Percentiles rank a stretch among this genome's conserved stretches.
These are phyloP conservation scores for Lordiphosa collinella DNA, from an alignment of 1,140 invertebrate species.

Conservation along the genomic window DNA sequence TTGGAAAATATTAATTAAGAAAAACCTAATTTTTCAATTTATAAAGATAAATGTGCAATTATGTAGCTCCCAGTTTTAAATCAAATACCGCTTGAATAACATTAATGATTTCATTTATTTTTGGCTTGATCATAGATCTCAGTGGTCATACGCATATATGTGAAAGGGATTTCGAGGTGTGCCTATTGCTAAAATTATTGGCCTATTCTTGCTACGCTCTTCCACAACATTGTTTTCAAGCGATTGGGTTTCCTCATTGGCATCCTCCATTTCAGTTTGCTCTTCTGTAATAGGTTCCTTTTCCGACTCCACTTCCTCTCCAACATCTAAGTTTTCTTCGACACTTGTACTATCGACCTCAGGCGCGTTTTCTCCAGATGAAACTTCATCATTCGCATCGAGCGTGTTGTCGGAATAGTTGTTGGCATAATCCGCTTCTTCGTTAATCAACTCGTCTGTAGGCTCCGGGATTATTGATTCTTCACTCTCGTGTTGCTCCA, in stretches of 20 bases:
- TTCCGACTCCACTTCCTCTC: neutral
- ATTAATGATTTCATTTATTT: neutral
- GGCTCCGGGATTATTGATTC: neutral
- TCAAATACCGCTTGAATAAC: no score
- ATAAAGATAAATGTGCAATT: no score
- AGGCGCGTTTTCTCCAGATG: neutral
- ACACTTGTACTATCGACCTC: conserved; percentile 1
- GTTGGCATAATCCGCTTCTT: neutral
- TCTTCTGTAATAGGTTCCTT: conserved; percentile 10
- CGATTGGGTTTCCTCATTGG: conserved; percentile 4
- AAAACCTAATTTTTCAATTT: no score
- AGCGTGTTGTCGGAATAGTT: neutral
- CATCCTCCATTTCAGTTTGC: neutral
- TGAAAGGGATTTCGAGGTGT: conserved; percentile 25
- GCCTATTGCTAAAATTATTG: conserved; percentile 25
- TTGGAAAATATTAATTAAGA: no score
- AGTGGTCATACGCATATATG: conserved; percentile 12
- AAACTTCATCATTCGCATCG: neutral
- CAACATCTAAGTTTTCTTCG: conserved; percentile 12
- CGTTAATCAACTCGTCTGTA: conserved; percentile 4
- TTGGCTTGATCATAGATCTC: conserved; percentile 3
- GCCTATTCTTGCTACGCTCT: conserved; percentile 21
- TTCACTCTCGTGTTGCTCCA: conserved; percentile 34
- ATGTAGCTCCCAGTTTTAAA: no score
- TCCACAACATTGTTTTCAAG: conserved; percentile 7